Evolutionary conservation across 2,888 invertebrate species (phyloP).

Genomic region (Julus scanicus): DNA sequence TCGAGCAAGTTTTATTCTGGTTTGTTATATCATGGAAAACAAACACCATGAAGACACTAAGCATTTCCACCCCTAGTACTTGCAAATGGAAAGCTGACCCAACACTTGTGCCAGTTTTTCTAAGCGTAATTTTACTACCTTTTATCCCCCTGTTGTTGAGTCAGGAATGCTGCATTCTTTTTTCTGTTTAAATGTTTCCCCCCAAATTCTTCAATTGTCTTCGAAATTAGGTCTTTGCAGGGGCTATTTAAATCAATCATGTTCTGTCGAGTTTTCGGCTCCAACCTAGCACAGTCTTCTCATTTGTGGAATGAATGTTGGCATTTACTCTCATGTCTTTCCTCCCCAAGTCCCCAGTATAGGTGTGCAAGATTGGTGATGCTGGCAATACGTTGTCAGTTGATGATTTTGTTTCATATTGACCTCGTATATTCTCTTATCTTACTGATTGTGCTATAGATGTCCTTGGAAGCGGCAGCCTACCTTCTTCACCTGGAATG

Average conservation of each 20-base stretch:
- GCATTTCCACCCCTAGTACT: no score
- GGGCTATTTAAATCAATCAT: background rate
- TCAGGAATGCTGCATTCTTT: no score
- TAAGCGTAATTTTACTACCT: no score
- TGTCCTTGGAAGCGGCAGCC: background rate
- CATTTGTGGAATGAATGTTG: background rate
- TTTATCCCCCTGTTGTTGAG: no score
- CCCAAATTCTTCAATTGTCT: background rate
- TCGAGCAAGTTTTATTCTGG: no score
- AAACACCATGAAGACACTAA: no score
- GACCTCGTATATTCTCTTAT: background rate
- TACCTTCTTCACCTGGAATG: constrained; percentile 3
- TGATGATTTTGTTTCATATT: background rate
- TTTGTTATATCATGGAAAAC: no score
- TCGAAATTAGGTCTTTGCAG: background rate
- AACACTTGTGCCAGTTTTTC: no score
- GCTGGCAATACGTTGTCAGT: background rate
- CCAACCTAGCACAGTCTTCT: background rate
- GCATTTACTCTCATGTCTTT: background rate
- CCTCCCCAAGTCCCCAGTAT: background rate
- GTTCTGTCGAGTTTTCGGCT: background rate
- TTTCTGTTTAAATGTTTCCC: no score
- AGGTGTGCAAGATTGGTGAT: background rate
- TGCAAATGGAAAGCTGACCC: no score
- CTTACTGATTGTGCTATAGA: background rate